phyloP scores from a whole-genome alignment of 2,888 invertebrate genomes.

The Orthosia gracilis region DNA sequence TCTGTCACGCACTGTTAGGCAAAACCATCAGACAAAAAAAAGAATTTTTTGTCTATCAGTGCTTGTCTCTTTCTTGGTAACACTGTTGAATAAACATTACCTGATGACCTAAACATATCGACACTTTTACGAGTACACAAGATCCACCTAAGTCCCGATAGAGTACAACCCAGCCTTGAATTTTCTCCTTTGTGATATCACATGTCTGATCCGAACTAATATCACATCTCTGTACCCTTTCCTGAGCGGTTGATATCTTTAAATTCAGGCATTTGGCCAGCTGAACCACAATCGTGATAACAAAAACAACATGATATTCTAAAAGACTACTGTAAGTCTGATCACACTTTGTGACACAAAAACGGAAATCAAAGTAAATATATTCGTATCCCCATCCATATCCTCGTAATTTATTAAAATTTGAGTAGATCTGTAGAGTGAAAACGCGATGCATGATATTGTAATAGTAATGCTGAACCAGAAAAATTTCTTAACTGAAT shows the following conservation, averaged over 20 bases:
- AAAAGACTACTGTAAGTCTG: conserved; percentile 6
- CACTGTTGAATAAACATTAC: conserved; percentile 12
- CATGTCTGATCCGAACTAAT: too few relatives aligned
- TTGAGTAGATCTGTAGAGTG: conserved; percentile 16
- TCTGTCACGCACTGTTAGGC: too few relatives aligned
- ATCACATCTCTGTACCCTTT: background rate
- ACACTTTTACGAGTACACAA: conserved; percentile 35
- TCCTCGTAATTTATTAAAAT: conserved; percentile 19
- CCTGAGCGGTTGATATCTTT: background rate
- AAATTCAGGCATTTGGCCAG: conserved; percentile 13
- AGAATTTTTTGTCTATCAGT: too few relatives aligned
- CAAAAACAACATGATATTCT: conserved; percentile 25
- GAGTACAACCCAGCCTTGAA: conserved; percentile 41
- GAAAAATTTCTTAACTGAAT: conserved; percentile 8
- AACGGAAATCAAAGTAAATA: background rate
- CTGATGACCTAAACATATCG: conserved; percentile 24
- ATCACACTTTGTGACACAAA: conserved; percentile 23
- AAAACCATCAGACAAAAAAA: too few relatives aligned
- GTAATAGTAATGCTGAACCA: conserved; percentile 9
- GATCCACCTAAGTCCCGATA: conserved; percentile 30
- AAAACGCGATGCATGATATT: background rate
- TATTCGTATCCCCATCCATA: background rate
- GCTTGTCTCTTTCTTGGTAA: too few relatives aligned
- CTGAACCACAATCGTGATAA: conserved; percentile 25
- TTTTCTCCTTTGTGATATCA: background rate